These are phyloP conservation scores for Cerceris rybyensis DNA, from an alignment of 2,888 invertebrate genomes.

Conservation along the genomic window DNA sequence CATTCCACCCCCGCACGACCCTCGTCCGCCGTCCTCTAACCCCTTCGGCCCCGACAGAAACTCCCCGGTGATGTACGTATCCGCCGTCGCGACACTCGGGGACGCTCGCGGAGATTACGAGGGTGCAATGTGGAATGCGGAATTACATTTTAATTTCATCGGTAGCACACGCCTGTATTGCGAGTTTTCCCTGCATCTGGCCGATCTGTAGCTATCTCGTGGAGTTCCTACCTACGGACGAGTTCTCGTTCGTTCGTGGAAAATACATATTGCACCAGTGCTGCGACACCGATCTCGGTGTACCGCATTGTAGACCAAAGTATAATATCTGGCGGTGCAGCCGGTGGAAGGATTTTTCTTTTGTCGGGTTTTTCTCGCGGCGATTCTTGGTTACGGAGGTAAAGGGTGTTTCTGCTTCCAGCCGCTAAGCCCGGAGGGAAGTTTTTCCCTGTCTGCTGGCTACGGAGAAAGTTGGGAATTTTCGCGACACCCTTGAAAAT, in stretches of 20 bases:
- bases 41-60: conserved; percentile 26
- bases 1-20: not conserved
- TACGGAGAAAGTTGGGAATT: no score
- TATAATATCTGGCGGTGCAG: conserved; percentile 2
- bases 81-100: conserved; percentile 51
- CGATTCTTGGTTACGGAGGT: not conserved
- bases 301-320: conserved; percentile 24
- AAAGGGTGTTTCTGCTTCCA: not conserved
- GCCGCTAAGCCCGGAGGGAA: no score
- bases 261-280: conserved; percentile 5
- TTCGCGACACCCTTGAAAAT: no score
- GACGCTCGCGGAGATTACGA: conserved; percentile 69
- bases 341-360: not conserved
- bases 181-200: conserved; percentile 12
- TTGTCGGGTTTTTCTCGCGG: not conserved
- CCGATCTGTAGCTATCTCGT: not conserved
- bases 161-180: conserved; percentile 53
- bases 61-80: conserved; percentile 49
- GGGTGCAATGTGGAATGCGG: conserved; percentile 66
- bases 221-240: not conserved
- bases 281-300: conserved; percentile 30
- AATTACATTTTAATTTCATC: conserved; percentile 79
- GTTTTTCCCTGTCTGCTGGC: no score
- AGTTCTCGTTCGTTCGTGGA: not conserved
- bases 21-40: conserved; percentile 3